Conservation (phyloP, 1,140 invertebrate genomes). For the Drosophila mayri region DNA sequence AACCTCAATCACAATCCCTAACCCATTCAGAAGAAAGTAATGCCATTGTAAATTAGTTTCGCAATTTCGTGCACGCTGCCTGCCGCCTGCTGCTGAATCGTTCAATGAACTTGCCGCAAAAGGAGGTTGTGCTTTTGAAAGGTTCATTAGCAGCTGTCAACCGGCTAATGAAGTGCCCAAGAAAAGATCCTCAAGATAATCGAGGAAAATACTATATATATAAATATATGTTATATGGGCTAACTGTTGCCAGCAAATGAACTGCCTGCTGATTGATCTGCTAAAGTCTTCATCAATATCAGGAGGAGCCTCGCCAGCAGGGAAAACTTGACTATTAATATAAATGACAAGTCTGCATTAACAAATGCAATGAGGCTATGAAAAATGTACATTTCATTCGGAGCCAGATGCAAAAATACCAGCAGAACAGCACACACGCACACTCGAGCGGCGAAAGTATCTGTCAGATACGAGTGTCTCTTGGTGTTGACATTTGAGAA, state of each 20-base stretch:
- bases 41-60: constrained; percentile 74
- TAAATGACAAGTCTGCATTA: constrained; percentile 72
- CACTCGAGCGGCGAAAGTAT: constrained; percentile 47
- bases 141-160: constrained; percentile 75
- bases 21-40: constrained; percentile 67
- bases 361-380: constrained; percentile 66
- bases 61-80: constrained; percentile 70
- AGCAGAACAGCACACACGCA: constrained; percentile 5
- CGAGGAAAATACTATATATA: constrained; percentile 13
- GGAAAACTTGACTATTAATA: constrained; percentile 70
- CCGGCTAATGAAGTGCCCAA: constrained; percentile 59
- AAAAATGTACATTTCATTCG: constrained; percentile 77
- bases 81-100: constrained; percentile 26
- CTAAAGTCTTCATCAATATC: constrained; percentile 57
- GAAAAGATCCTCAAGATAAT: constrained; percentile 50
- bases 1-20: constrained; percentile 1
- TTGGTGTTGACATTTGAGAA: constrained; percentile 84
- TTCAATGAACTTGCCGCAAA: constrained; percentile 68
- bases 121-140: constrained; percentile 26
- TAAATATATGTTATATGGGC: constrained; percentile 61
- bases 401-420: constrained; percentile 58
- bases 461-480: constrained; percentile 49
- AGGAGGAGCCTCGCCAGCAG: constrained; percentile 20
- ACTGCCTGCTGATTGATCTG: constrained; percentile 69
- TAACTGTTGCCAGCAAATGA: constrained; percentile 62